Evolutionary conservation across 2,113 vertebrate genomes (phyloP).

Genomic region (Pluvialis apricaria): DNA sequence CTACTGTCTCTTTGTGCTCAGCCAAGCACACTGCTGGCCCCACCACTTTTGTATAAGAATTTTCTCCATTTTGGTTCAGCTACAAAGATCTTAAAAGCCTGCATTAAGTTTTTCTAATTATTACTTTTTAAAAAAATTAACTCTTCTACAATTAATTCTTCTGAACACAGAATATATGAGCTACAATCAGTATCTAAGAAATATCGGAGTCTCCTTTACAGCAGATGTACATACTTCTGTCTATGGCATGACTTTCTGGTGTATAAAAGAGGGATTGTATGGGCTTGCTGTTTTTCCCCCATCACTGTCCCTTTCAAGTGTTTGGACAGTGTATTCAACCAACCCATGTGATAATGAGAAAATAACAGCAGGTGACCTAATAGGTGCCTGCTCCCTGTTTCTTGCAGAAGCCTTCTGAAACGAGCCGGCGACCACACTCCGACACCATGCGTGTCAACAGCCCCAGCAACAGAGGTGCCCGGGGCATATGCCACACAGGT

Average conservation of each 20-base stretch:
- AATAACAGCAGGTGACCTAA: neutral
- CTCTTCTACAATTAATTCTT: too few species aligned
- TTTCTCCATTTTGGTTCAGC: neutral
- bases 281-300: neutral
- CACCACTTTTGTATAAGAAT: neutral
- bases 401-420: neutral
- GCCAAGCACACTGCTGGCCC: neutral
- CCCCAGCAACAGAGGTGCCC: neutral
- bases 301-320: neutral
- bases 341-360: neutral
- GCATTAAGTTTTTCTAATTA: neutral
- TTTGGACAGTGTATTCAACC: neutral
- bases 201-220: neutral
- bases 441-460: rapidly evolving
- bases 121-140: neutral
- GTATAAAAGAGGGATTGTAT: neutral
- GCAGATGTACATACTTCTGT: rapidly evolving
- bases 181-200: neutral
- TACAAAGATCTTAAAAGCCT: neutral
- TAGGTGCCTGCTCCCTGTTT: neutral
- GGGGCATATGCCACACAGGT: neutral
- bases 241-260: neutral
- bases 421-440: rapidly evolving
- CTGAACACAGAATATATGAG: neutral
- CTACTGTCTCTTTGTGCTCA: neutral